phyloP scores from a whole-genome alignment of 2,797 vertebrate species.

The Anolis apletophallus region DNA sequence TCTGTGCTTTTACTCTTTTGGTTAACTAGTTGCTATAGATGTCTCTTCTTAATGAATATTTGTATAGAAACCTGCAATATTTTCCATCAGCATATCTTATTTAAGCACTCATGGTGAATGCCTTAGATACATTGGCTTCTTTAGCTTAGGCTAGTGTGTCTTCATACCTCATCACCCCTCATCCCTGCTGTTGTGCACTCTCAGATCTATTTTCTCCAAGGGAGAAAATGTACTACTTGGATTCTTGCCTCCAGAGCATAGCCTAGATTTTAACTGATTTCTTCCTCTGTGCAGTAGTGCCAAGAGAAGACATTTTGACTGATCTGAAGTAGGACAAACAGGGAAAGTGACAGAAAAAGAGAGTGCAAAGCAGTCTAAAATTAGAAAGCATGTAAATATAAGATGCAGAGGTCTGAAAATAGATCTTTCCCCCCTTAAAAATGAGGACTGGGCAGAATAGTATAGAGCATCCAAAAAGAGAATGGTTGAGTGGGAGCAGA shows the following conservation, averaged over 20 bases:
- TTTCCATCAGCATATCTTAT: background rate
- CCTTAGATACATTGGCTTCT: background rate
- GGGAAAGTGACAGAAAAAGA: background rate
- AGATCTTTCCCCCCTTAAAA: background rate
- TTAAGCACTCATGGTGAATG: background rate
- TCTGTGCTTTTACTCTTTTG: background rate
- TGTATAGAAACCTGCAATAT: background rate
- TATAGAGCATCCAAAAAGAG: background rate
- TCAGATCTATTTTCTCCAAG: background rate
- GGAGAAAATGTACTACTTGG: background rate
- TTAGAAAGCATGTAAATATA: conserved; percentile 5
- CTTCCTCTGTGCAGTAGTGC: background rate
- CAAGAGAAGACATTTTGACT: background rate
- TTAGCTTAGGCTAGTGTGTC: background rate
- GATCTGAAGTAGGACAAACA: conserved; percentile 15
- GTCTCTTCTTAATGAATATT: background rate
- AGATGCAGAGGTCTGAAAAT: rapidly evolving
- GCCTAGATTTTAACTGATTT: background rate
- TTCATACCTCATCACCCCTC: background rate
- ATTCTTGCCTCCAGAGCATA: background rate
- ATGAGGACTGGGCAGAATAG: background rate
- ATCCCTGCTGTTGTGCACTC: conserved; percentile 1
- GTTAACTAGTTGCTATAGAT: background rate
- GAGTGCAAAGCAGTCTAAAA: background rate
- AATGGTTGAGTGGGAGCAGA: background rate